Evolutionary conservation across 1,140 invertebrate genomes (phyloP).

Genomic region (Melanaphis sacchari): DNA sequence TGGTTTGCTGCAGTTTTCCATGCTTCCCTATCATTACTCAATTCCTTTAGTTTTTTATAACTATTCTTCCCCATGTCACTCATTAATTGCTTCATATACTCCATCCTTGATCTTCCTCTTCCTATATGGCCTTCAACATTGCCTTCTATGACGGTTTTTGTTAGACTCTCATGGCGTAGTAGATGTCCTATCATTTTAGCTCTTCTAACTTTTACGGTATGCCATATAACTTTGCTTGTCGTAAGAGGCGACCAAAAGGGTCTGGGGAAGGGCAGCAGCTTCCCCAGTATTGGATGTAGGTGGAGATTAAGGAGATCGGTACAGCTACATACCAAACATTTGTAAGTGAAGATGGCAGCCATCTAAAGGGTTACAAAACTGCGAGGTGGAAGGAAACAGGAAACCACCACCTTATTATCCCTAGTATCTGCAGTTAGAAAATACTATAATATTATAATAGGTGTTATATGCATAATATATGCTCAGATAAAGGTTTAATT

Average conservation of each 20-base stretch:
- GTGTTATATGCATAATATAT: too few species aligned
- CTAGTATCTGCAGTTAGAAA: slow-evolving; percentile 43
- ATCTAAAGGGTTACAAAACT: slow-evolving; percentile 39
- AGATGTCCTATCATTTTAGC: slow-evolving; percentile 20
- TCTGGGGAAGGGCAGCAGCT: slow-evolving; percentile 32
- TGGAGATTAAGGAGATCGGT: slow-evolving; percentile 23
- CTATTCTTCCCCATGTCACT: slow-evolving; percentile 1
- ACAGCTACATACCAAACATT: slow-evolving; percentile 26
- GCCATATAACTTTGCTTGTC: not conserved
- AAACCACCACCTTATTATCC: slow-evolving; percentile 32
- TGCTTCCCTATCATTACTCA: not conserved
- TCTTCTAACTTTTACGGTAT: slow-evolving; percentile 39
- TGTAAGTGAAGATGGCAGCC: slow-evolving; percentile 10
- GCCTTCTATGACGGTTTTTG: not conserved
- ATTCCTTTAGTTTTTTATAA: not conserved
- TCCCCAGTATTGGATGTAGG: slow-evolving; percentile 28
- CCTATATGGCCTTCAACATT: slow-evolving; percentile 12
- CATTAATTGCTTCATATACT: not conserved
- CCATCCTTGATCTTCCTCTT: slow-evolving; percentile 35
- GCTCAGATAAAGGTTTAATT: not conserved
- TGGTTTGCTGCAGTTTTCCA: too few species aligned
- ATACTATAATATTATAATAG: too few species aligned
- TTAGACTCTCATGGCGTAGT: not conserved
- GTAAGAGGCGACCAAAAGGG: slow-evolving; percentile 29
- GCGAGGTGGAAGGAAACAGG: slow-evolving; percentile 29